These are phyloP conservation scores for Caenorhabditis wallacei DNA, from an alignment of 2,888 invertebrate species.

Conservation along the genomic window DNA sequence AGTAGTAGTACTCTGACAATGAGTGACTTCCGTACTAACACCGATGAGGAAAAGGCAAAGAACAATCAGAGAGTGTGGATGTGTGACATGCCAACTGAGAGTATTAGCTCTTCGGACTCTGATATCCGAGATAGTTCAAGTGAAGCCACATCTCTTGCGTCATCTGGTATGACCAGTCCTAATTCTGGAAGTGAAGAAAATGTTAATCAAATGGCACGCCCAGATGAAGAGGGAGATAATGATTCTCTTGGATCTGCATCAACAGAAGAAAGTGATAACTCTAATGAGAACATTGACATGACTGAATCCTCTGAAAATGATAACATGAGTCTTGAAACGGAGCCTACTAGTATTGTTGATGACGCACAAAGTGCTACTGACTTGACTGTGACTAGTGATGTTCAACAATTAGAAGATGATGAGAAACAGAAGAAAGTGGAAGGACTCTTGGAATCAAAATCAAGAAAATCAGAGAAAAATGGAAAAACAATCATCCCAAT, in stretches of 20 bases:
- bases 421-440: neutral
- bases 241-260: conserved; percentile 12
- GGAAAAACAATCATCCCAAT: conserved; percentile 55
- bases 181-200: conserved; percentile 50
- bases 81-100: conserved; percentile 62
- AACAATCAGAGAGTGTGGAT: conserved; percentile 59
- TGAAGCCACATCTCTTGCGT: conserved; percentile 50
- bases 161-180: conserved; percentile 48
- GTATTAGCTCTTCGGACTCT: conserved; percentile 34
- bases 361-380: neutral
- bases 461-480: conserved; percentile 7
- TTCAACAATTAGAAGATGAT: neutral
- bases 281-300: conserved; percentile 38
- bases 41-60: conserved; percentile 62
- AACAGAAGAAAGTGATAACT: conserved; percentile 16
- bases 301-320: neutral
- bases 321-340: conserved; percentile 9
- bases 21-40: conserved; percentile 69
- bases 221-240: conserved; percentile 33
- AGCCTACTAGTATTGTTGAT: conserved; percentile 1
- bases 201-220: conserved; percentile 31
- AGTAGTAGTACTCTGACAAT: conserved; percentile 62
- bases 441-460: conserved; percentile 1
- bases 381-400: neutral
- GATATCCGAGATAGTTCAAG: conserved; percentile 38